phyloP scores from a whole-genome alignment of 2,888 invertebrate genomes.

The Morpho achilles region DNA sequence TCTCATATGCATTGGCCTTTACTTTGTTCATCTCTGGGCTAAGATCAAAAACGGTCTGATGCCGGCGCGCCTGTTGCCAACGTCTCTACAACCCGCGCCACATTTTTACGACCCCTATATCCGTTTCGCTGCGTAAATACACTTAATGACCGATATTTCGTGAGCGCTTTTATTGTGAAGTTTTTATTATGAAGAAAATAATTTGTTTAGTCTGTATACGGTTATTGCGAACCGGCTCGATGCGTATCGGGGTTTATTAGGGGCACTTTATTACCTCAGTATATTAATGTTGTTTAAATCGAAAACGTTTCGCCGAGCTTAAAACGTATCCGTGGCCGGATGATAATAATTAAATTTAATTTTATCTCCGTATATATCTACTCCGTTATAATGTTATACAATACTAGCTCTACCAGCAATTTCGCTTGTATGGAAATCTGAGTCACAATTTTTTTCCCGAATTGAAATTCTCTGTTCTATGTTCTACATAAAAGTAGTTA shows the following conservation, averaged over 20 bases:
- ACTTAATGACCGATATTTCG: constrained; percentile 77
- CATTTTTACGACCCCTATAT: constrained; percentile 74
- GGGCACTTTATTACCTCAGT: constrained; percentile 67
- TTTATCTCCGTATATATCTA: constrained; percentile 59
- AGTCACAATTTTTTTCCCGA: no score
- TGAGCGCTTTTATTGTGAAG: constrained; percentile 76
- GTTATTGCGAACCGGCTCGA: constrained; percentile 64
- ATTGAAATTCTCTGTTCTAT: no score
- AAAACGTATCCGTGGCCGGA: constrained; percentile 45
- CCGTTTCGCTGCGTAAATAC: constrained; percentile 76
- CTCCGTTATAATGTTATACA: constrained; percentile 38
- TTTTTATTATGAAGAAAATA: constrained; percentile 76
- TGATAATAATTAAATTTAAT: constrained; percentile 66
- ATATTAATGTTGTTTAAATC: constrained; percentile 57
- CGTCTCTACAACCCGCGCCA: constrained; percentile 72
- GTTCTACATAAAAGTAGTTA: no score
- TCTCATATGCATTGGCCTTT: neutral
- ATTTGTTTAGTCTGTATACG: constrained; percentile 77
- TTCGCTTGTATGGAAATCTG: no score
- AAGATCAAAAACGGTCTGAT: neutral
- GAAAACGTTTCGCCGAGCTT: constrained; percentile 47
- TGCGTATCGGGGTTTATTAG: constrained; percentile 73
- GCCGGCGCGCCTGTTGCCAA: constrained; percentile 56
- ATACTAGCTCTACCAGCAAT: neutral
- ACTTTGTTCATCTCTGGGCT: neutral